A percentile compares a stretch with the other conserved stretches of the same genome.
Conservation (phyloP, 2,113 vertebrate species). For the Acanthisitta chloris region DNA sequence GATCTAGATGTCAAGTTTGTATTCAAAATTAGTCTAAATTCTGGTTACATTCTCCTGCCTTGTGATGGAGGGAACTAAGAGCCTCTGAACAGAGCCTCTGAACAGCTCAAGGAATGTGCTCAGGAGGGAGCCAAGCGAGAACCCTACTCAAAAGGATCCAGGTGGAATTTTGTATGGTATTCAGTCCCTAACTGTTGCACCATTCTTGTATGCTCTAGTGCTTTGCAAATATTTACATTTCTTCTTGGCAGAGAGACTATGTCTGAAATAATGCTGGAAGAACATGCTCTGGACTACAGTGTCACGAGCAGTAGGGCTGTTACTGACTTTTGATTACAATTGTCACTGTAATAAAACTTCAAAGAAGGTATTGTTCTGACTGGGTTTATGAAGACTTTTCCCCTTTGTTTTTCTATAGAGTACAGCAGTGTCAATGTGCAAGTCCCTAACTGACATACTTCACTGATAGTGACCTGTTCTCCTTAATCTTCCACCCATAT, state of each 20-base stretch:
- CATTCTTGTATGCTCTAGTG: background rate
- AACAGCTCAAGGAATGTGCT: rapidly evolving
- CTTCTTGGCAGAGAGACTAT: background rate
- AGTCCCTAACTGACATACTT: background rate
- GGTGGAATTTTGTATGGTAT: background rate
- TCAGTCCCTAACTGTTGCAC: background rate
- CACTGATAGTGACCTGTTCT: background rate
- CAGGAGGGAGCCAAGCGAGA: background rate
- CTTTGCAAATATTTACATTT: constrained; percentile 29
- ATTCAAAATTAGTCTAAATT: background rate
- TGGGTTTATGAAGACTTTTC: background rate
- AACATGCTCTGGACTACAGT: background rate
- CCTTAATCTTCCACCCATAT: background rate
- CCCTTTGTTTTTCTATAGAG: background rate
- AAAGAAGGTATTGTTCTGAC: background rate
- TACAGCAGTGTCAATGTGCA: background rate
- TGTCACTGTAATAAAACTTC: background rate
- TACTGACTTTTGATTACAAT: background rate
- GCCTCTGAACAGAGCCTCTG: background rate
- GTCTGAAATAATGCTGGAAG: background rate
- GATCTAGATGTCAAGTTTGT: background rate
- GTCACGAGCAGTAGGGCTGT: background rate
- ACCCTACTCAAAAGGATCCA: background rate
- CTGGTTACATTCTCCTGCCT: background rate
- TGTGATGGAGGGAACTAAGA: background rate